Conservation (phyloP, 2,888 invertebrate species). For the Pomacea canaliculata region DNA sequence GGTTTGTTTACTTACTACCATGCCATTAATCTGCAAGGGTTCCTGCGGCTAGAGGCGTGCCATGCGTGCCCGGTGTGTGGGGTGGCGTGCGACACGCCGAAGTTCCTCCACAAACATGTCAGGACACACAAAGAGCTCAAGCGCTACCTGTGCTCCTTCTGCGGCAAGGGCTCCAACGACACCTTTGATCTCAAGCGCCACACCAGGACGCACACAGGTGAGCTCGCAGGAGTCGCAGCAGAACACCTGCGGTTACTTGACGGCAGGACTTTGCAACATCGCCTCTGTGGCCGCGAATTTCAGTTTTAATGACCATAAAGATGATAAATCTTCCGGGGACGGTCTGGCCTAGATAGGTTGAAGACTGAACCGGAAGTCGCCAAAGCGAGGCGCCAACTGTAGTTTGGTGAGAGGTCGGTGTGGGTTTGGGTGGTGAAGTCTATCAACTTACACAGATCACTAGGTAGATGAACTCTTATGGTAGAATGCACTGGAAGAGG, state of each 20-base stretch:
- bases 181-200: constrained; percentile 99
- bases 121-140: constrained; percentile 99
- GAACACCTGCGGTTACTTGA: not conserved
- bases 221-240: constrained; percentile 18
- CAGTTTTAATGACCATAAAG: too few species aligned
- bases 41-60: constrained; percentile 12
- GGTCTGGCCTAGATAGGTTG: too few species aligned
- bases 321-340: too few species aligned
- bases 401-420: too few species aligned
- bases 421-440: too few species aligned
- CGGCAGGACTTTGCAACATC: too few species aligned
- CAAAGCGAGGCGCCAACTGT: too few species aligned
- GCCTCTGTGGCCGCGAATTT: too few species aligned
- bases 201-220: constrained; percentile 96
- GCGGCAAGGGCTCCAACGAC: constrained; percentile 99
- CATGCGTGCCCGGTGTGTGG: constrained; percentile 76
- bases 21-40: constrained; percentile 4
- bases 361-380: too few species aligned
- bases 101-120: constrained; percentile 96
- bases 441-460: too few species aligned
- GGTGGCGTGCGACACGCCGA: constrained; percentile 92
- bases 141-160: constrained; percentile 97
- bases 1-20: not conserved
- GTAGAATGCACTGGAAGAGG: too few species aligned
- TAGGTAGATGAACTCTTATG: too few species aligned